These are phyloP conservation scores for Watsonalla cultraria DNA, from an alignment of 2,888 invertebrate genomes.

Conservation along the genomic window DNA sequence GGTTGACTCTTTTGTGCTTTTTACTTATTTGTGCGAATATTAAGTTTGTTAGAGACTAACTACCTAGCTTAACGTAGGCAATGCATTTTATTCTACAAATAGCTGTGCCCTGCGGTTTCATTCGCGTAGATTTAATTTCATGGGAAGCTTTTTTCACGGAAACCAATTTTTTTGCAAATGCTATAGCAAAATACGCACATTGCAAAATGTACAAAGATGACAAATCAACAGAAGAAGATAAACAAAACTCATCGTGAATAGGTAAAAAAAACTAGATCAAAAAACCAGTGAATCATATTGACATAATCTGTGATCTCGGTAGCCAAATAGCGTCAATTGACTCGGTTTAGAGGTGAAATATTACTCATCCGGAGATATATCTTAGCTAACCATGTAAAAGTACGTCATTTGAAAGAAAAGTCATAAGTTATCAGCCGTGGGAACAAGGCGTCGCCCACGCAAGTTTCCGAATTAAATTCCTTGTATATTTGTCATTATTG, in stretches of 20 bases:
- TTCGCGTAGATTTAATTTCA: too few relatives aligned
- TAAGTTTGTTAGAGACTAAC: too few relatives aligned
- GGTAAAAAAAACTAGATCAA: neutral
- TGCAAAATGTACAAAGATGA: neutral
- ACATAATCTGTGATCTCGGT: neutral
- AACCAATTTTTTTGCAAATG: too few relatives aligned
- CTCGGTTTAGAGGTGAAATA: neutral
- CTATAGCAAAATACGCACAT: too few relatives aligned
- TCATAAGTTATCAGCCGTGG: conserved; percentile 31
- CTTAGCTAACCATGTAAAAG: conserved; percentile 31
- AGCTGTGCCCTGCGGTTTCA: too few relatives aligned
- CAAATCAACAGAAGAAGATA: neutral
- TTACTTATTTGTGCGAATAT: too few relatives aligned
- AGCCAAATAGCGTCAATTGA: neutral
- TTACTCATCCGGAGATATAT: conserved; percentile 5
- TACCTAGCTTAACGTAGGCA: too few relatives aligned
- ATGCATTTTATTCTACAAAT: too few relatives aligned
- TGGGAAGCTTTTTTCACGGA: too few relatives aligned
- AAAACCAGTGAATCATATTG: neutral
- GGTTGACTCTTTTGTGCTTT: too few relatives aligned
- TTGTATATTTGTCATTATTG: conserved; percentile 38
- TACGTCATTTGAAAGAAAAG: conserved; percentile 26
- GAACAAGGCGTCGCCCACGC: conserved; percentile 33
- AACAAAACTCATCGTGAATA: neutral
- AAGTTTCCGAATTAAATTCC: conserved; percentile 28